Conservation (phyloP, 2,888 invertebrate species). For the Leucozona laternaria region DNA sequence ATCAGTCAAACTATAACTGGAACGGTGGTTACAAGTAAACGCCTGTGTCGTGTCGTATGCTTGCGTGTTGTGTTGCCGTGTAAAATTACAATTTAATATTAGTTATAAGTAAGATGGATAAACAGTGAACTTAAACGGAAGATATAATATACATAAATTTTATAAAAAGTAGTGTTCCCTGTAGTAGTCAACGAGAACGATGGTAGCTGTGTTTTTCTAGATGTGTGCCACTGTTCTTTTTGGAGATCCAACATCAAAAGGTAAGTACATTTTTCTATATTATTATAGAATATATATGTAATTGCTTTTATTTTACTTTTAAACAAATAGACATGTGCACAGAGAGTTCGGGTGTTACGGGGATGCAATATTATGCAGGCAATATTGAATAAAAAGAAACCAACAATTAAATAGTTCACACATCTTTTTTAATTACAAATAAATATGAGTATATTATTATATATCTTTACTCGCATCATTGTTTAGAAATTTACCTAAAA, state of each 20-base stretch:
- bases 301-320: constrained; percentile 47
- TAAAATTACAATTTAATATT: constrained; percentile 40
- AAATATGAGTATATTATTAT: neutral
- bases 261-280: constrained; percentile 50
- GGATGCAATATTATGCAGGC: neutral
- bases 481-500: neutral
- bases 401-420: neutral
- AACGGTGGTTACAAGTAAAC: constrained; percentile 63
- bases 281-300: neutral
- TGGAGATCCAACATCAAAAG: constrained; percentile 8
- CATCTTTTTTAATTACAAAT: neutral
- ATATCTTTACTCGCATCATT: neutral
- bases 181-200: neutral
- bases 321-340: constrained; percentile 40
- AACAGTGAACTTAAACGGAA: neutral
- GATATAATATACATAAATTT: neutral
- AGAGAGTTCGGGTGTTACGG: constrained; percentile 13
- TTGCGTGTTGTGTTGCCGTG: constrained; percentile 64
- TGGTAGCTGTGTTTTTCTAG: neutral
- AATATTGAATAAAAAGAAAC: constrained; percentile 4
- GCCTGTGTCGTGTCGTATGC: constrained; percentile 25
- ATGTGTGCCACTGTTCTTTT: constrained; percentile 17
- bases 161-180: neutral
- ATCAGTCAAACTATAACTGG: constrained; percentile 54
- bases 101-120: constrained; percentile 29